phyloP scores from a whole-genome alignment of 2,888 invertebrate genomes.

The Drosophila parthenogenetica region DNA sequence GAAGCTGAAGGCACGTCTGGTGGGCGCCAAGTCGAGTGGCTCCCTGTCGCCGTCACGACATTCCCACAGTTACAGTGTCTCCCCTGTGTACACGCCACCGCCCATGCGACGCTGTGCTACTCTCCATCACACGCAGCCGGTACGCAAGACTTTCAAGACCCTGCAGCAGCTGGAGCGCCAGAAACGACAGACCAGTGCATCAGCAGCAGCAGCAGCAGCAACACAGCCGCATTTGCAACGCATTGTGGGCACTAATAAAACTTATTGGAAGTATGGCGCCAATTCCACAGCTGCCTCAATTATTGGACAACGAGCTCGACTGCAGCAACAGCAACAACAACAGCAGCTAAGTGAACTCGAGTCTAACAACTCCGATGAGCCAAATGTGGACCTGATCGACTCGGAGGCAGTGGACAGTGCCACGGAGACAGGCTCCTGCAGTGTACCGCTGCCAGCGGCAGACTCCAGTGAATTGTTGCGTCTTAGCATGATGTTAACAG shows the following conservation, averaged over 20 bases:
- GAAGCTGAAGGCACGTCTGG: conserved; percentile 72
- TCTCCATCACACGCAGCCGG: conserved; percentile 83
- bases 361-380: conserved; percentile 71
- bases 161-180: conserved; percentile 83
- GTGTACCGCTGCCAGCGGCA: conserved; percentile 80
- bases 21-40: conserved; percentile 72
- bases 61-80: conserved; percentile 76
- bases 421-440: conserved; percentile 83
- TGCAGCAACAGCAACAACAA: conserved; percentile 49
- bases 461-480: conserved; percentile 83
- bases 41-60: conserved; percentile 78
- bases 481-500: conserved; percentile 82
- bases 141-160: conserved; percentile 82
- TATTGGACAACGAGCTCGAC: conserved; percentile 73
- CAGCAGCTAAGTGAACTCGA: conserved; percentile 63
- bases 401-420: conserved; percentile 73
- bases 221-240: conserved; percentile 66
- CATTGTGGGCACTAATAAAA: conserved; percentile 81
- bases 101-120: conserved; percentile 83
- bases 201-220: conserved; percentile 4
- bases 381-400: conserved; percentile 57
- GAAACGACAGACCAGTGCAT: conserved; percentile 56
- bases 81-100: conserved; percentile 83
- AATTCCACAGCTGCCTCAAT: conserved; percentile 83
- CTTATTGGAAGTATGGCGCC: conserved; percentile 82